Evolutionary conservation across 2,113 vertebrate genomes (phyloP), one percentile per base, ranked within the genome.

Genomic region (Vombatus ursinus): DNA sequence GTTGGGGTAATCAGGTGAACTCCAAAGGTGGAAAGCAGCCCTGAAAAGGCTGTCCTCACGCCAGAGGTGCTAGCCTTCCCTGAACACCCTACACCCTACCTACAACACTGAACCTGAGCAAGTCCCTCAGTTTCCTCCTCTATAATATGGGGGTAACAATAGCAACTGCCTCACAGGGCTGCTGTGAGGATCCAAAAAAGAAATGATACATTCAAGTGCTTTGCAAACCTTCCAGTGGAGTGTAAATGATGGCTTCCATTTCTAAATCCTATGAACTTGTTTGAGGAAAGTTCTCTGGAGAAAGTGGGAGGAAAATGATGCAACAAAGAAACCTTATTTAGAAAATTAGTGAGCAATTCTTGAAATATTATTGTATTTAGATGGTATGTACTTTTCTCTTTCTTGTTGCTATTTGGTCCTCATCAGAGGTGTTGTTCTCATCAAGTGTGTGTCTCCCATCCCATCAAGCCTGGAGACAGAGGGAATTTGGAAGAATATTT

Each of bases 401-500:
- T 90, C 47, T 90, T 25, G 28, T 50, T 90, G 47, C 48, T 77
- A 47, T 84, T 9, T 11, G 26, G 8, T 91, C 94, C 28, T 94
- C 19, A 28, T 52, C 52, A 48, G 84, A 6, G 44, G 25, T 1
- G 6, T 77, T 51, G 12, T 77, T 50, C 48, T 96, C 91, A 84
- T 84, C 93, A 52, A 52, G 22, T 52, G 37, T 92, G 47, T 23
- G 48, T 52, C 77, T 90, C 84, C 31, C 47, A 94, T 23, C 47
- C 92, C 61, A 91, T 92, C 92, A 90, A 57, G 89, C 50, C 23
- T 92, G 51, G 90, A 92, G 47, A 90, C 48, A 50, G 47, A 61
- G 31, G n/a, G 24, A 48, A 77, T 94, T 95, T 89, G 96, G 53
- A 94, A 96, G 91, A 91, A 61, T 77, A 94, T 90, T 97, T 97